Percentiles rank a stretch among this genome's conserved stretches.
Conservation (phyloP, 2,113 vertebrate species). For the Miniopterus natalensis region DNA sequence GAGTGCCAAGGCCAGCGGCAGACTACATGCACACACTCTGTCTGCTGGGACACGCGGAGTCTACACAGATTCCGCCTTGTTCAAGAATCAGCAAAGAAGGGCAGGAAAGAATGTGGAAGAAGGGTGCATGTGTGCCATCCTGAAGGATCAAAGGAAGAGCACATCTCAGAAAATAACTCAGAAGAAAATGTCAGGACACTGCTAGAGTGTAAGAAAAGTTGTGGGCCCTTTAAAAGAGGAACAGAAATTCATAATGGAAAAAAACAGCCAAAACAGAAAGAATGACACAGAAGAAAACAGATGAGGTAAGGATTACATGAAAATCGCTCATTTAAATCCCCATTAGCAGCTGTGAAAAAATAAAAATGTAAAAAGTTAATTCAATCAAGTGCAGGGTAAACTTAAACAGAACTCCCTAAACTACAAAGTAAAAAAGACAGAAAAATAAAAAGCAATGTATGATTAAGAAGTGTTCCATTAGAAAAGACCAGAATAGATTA, state of each 20-base stretch:
- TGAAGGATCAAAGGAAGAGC: not conserved
- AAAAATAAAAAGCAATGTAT: not conserved
- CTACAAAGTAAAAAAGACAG: not conserved
- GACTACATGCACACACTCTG: rapidly evolving
- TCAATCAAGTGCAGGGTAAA: not conserved
- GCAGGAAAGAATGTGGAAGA: rapidly evolving
- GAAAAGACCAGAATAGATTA: not conserved
- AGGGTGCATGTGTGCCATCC: not conserved
- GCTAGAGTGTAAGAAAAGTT: not conserved
- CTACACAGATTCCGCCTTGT: not conserved
- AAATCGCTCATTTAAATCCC: slow-evolving; percentile 1
- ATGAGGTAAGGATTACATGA: not conserved
- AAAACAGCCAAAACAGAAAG: slow-evolving; percentile 43
- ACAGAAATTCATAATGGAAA: slow-evolving; percentile 47
- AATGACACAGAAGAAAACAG: not conserved
- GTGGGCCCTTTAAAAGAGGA: slow-evolving; percentile 62
- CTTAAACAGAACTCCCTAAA: not conserved
- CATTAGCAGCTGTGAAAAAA: not conserved
- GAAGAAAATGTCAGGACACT: slow-evolving; percentile 8
- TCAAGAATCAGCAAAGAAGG: not conserved
- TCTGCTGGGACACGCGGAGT: not conserved
- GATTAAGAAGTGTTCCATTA: not conserved
- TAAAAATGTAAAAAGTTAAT: not conserved
- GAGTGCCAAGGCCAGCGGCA: not conserved
- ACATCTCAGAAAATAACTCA: slow-evolving; percentile 6